Base-by-base conservation (phyloP, 2,113 vertebrate genomes). In the Motacilla alba region DNA sequence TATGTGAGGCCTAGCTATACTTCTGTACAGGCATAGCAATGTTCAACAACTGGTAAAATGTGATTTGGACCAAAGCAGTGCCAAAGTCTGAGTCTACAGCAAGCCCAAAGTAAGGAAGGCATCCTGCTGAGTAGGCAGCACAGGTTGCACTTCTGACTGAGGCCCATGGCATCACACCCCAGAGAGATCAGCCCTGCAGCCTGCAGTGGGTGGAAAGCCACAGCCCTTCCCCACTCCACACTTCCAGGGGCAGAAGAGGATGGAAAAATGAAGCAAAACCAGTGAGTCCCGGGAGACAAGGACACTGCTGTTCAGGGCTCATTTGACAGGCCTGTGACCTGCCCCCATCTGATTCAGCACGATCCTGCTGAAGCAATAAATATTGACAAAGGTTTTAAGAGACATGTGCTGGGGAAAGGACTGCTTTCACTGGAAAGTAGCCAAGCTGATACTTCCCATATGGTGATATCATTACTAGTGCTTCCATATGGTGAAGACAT, bases 401-500 rank as follows among this genome's bases (percentile, higher is more conserved):
- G 43, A 66, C 35, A 44, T 63, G 73, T 80, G 69, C 39, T 63
- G 11, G 44, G 66, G 60, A 94, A 94, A 88, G 44, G 56, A 76
- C 35, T 95, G 82, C 88, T 96, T 95, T 94, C 87, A 82, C 59
- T 90, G 89, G 94, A 33, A 94, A 59, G 79, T 24, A 78, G 92
- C 91, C 94, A 94, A 91, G 82, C 68, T 95, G 86, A 94, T 89
- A 79, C 7, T 82, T 96, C 83, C 93, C 95, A 94, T 90, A 87
- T 94, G 93, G 67, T 66, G 90, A 75, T 59, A 92, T 59, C 88
- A 75, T 96, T 91, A 93, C 62, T 68, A 77, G 62, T 2, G 8
- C 30, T 93, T 92, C 89, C 96, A 96, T 92, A 92, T 87, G 94
- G 84, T 24, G 22, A 96, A 88, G 80, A 94, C 73, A 94, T 96